phyloP scores from a whole-genome alignment of 2,797 vertebrate species.

The Florisuga fusca region DNA sequence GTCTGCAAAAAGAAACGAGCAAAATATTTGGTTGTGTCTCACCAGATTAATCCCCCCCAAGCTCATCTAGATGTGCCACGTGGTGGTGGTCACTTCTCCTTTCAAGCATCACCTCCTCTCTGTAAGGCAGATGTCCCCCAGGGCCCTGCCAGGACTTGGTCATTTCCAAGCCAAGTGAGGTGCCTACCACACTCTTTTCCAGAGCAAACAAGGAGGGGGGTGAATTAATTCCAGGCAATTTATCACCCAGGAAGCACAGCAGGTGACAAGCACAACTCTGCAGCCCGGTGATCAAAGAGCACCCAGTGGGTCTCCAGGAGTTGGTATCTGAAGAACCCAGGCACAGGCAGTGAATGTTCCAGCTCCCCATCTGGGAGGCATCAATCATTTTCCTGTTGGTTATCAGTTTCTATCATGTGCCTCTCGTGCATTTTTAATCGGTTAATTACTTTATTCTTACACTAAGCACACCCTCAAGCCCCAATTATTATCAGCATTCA shows the following conservation, averaged over 20 bases:
- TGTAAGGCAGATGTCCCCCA: background rate
- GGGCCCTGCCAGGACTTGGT: slow-evolving; percentile 3
- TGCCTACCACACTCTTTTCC: background rate
- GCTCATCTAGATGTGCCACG: background rate
- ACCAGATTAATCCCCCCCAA: background rate
- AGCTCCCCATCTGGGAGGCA: slow-evolving; percentile 17
- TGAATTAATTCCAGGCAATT: slow-evolving; percentile 23
- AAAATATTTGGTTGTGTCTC: fast-evolving
- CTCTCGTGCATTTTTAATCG: slow-evolving; percentile 72
- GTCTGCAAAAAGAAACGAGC: background rate
- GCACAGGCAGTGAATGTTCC: background rate
- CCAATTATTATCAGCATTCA: slow-evolving; percentile 65
- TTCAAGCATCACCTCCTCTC: background rate
- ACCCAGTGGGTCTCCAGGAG: background rate
- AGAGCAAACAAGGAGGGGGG: background rate
- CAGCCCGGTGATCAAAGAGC: background rate
- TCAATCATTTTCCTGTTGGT: slow-evolving; percentile 68
- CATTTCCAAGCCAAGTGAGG: background rate
- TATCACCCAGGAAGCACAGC: slow-evolving; percentile 33
- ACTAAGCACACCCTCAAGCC: slow-evolving; percentile 60
- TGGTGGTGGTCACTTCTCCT: background rate
- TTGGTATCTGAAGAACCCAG: background rate
- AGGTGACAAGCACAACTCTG: slow-evolving; percentile 18
- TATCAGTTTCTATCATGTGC: slow-evolving; percentile 56
- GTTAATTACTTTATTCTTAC: slow-evolving; percentile 71